These are phyloP conservation scores for Drosophila takahashii DNA, from an alignment of 1,140 invertebrate genomes.

Conservation along the genomic window DNA sequence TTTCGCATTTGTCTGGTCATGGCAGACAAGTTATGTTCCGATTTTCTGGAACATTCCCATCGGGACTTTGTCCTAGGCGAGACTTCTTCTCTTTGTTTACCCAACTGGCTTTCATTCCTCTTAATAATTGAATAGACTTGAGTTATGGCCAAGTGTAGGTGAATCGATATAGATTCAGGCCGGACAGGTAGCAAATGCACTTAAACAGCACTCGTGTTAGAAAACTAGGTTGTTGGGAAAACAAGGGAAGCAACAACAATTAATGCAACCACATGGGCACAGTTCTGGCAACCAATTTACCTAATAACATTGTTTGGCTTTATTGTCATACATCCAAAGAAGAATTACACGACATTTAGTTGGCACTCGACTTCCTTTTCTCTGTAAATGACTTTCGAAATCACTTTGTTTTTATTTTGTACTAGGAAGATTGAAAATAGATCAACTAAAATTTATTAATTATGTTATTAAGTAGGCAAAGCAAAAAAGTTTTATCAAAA, in stretches of 20 bases:
- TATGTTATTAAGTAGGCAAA: no score
- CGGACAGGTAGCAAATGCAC: constrained; percentile 48
- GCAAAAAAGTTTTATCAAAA: no score
- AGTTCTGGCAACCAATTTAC: constrained; percentile 57
- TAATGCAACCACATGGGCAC: constrained; percentile 37
- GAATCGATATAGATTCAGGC: constrained; percentile 8
- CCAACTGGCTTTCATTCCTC: constrained; percentile 38
- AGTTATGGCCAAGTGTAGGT: constrained; percentile 46
- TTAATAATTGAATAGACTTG: constrained; percentile 72
- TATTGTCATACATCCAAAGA: constrained; percentile 79
- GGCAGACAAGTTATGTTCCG: constrained; percentile 36
- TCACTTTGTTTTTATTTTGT: no score
- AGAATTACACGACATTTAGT: constrained; percentile 63
- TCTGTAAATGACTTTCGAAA: constrained; percentile 45
- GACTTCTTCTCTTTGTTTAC: constrained; percentile 26
- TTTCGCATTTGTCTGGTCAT: constrained; percentile 34
- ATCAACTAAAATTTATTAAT: no score
- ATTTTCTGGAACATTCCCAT: constrained; percentile 22
- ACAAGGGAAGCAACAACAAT: constrained; percentile 61
- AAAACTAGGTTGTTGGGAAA: constrained; percentile 24
- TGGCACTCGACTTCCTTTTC: constrained; percentile 2
- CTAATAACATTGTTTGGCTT: constrained; percentile 76
- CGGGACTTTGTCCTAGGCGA: constrained; percentile 4
- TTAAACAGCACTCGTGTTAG: constrained; percentile 39
- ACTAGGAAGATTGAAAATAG: no score